Conservation (phyloP, 2,888 invertebrate species). For the Nemapogon koenigi region DNA sequence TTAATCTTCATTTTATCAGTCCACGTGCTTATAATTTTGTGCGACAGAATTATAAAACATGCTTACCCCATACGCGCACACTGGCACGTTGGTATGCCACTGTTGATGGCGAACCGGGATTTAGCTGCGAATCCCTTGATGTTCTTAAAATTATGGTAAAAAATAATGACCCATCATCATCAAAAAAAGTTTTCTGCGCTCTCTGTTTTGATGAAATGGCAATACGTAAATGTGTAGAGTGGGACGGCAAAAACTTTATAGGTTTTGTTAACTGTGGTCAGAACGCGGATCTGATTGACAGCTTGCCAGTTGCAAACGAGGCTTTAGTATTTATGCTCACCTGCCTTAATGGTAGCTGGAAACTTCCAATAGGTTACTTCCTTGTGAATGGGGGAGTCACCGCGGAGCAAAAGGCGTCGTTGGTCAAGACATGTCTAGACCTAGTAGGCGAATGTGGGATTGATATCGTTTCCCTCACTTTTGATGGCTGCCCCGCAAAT, state of each 20-base stretch:
- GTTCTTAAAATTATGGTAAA: slow-evolving; percentile 15
- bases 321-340: slow-evolving; percentile 5
- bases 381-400: slow-evolving; percentile 1
- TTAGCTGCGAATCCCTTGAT: slow-evolving; percentile 18
- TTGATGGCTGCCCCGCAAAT: slow-evolving; percentile 7
- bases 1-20: slow-evolving; percentile 24
- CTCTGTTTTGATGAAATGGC: slow-evolving; percentile 17
- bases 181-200: not conserved
- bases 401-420: slow-evolving; percentile 1
- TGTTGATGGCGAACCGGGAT: slow-evolving; percentile 24
- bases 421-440: not conserved
- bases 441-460: not conserved
- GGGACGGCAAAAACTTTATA: slow-evolving; percentile 20
- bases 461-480: not conserved
- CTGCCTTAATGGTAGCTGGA: slow-evolving; percentile 1
- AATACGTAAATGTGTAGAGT: slow-evolving; percentile 16
- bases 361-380: slow-evolving; percentile 3
- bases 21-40: slow-evolving; percentile 24
- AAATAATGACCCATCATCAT: not conserved
- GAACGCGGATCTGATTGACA: not conserved
- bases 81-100: slow-evolving; percentile 23
- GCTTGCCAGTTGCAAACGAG: not conserved
- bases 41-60: slow-evolving; percentile 19
- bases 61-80: slow-evolving; percentile 22
- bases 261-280: slow-evolving; percentile 19